phyloP scores from a whole-genome alignment of 2,888 invertebrate species.

The Diadromus collaris region DNA sequence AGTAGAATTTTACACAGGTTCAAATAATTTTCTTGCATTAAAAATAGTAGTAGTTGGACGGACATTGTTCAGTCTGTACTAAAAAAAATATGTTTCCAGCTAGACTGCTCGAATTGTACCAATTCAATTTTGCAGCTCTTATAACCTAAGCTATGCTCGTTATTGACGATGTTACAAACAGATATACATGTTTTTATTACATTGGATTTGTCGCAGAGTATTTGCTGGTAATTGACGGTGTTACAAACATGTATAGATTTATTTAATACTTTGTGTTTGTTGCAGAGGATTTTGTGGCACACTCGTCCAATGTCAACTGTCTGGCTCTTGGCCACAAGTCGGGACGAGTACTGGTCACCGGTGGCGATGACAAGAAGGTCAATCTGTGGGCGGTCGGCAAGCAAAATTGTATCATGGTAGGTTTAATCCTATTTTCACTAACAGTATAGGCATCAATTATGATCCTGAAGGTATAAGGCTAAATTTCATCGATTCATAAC shows the following conservation, averaged over 20 bases:
- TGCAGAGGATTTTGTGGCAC: slow-evolving; percentile 93
- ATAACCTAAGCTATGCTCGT: neutral
- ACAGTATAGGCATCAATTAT: neutral
- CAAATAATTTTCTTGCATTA: too few relatives aligned
- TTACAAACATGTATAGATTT: neutral
- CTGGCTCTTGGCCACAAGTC: slow-evolving; percentile 95
- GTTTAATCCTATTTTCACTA: slow-evolving; percentile 64
- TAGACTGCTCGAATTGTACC: neutral
- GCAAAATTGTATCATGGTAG: slow-evolving; percentile 96
- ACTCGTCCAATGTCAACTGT: slow-evolving; percentile 93
- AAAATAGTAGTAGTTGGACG: neutral
- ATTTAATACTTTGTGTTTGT: slow-evolving; percentile 62
- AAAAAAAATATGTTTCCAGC: neutral
- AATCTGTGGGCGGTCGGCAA: slow-evolving; percentile 98
- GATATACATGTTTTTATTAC: slow-evolving; percentile 1
- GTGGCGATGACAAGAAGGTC: slow-evolving; percentile 98
- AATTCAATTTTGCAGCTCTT: neutral
- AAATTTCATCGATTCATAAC: too few relatives aligned
- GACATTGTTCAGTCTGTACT: neutral
- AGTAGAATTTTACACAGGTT: too few relatives aligned
- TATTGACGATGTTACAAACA: neutral
- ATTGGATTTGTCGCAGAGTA: slow-evolving; percentile 84
- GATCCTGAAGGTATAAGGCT: too few relatives aligned
- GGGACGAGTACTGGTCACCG: slow-evolving; percentile 94
- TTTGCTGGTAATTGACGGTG: slow-evolving; percentile 79